Conservation (phyloP, 2,113 vertebrate species). For the Melierax canorus region DNA sequence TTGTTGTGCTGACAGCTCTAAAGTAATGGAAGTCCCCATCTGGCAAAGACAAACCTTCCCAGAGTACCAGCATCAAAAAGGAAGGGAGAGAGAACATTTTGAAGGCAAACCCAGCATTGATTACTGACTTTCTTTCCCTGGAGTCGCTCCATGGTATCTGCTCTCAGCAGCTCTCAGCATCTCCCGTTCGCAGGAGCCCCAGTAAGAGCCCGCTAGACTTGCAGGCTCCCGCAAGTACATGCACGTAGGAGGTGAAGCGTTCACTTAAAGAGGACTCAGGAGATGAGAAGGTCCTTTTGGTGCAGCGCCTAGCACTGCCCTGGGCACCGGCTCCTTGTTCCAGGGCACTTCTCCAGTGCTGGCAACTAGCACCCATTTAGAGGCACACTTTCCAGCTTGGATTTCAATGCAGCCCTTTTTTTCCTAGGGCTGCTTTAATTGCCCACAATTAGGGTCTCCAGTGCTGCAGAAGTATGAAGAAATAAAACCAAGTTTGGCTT, state of each 20-base stretch:
- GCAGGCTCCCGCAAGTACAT: not conserved
- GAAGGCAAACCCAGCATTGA: not conserved
- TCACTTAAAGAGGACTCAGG: not conserved
- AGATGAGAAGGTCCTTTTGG: not conserved
- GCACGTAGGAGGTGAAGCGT: not conserved
- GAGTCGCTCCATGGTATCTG: accelerated
- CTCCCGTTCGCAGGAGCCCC: not conserved
- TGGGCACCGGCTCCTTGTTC: not conserved
- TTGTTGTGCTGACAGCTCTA: not conserved
- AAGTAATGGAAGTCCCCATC: not conserved
- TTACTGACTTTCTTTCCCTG: not conserved
- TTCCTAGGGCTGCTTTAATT: conserved; percentile 3
- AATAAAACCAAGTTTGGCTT: not conserved
- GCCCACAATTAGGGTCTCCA: conserved; percentile 9
- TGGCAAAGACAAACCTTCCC: not conserved
- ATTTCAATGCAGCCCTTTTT: not conserved
- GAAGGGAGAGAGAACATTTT: not conserved
- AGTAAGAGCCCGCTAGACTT: not conserved
- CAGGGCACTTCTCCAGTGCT: not conserved
- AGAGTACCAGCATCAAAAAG: not conserved
- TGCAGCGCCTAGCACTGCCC: not conserved
- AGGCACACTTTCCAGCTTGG: not conserved
- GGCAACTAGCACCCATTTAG: not conserved
- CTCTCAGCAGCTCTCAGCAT: not conserved
- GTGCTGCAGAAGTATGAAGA: not conserved